Evolutionary conservation across 2,888 invertebrate genomes (phyloP).

Genomic region (Onchidella celtica): DNA sequence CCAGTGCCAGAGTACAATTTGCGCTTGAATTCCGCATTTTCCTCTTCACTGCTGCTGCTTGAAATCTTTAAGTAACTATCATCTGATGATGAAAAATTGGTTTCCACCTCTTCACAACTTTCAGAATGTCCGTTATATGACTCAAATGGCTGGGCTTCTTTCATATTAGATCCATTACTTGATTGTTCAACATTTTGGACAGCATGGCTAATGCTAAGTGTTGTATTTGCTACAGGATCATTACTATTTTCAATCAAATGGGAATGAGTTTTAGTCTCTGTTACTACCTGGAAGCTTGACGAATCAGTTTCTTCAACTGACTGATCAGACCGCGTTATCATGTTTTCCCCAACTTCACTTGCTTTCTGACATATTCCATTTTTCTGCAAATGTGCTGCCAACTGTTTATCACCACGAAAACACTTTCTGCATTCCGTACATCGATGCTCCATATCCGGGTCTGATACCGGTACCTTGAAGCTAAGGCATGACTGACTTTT

Average conservation of each 20-base stretch:
- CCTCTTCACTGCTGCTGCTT: conserved; percentile 21
- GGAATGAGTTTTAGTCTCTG: not conserved
- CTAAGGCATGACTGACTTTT: not conserved
- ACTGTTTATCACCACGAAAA: not conserved
- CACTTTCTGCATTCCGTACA: not conserved
- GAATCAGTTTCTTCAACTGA: no score
- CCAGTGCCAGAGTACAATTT: conserved; percentile 6
- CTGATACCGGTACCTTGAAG: not conserved
- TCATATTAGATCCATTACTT: no score
- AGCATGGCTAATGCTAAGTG: no score
- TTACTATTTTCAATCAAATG: no score
- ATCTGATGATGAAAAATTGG: conserved; percentile 2
- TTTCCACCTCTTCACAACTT: no score
- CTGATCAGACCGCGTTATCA: no score
- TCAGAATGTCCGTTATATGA: not conserved
- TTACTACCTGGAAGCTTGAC: not conserved
- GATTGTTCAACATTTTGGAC: no score
- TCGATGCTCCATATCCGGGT: no score
- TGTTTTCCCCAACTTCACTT: not conserved
- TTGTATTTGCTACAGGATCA: no score
- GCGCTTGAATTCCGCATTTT: conserved; percentile 24
- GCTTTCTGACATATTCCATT: not conserved
- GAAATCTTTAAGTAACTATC: not conserved
- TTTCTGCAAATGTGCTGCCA: not conserved
- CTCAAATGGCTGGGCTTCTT: no score